Evolutionary conservation across 2,888 invertebrate genomes (phyloP), one percentile per base, ranked within the genome.

Genomic region (Ditylenchus weischeri): DNA sequence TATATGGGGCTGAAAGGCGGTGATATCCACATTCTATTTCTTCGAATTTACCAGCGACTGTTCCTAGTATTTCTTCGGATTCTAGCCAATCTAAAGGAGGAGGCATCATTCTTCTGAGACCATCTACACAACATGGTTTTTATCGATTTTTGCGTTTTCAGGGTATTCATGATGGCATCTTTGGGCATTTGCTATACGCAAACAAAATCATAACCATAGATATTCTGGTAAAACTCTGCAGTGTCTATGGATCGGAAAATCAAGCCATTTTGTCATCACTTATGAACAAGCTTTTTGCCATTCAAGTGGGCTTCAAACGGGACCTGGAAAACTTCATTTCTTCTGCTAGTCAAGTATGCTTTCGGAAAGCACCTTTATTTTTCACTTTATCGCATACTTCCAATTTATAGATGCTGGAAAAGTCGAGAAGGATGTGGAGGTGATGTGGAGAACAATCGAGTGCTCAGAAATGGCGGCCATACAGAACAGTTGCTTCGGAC

Each of bases 171-270:
- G 38, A 59, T 29, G 43, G 38, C 15, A 35, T 38, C 7, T 59
- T 38, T 8, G 35, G 38, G 2, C 36, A 59, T 36, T 11, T 59
- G 19, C 13, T 59, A 8, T 59, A 59, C 43, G 21, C 59, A 1
- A 35, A 38, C 35, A 59, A 59, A 59, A 38, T 59, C n/a, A n/a
- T 59, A 1, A 59, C 43, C 11, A 38, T 59, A 3, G 38, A 59
- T 38, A 21, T 59, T 11, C 8, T 59, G 23, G 43, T 59, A 11
- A 59, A 59, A 8, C 43, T 59, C 15, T 59, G 59, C n/a, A 11
- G 59, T 59, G 59, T 59, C 11, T 59, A 59, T 23, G 59, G 59
- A 19, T 19, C 43, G 6, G 43, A 35, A 13, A 59, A 59, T 36
- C 23, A n/a, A 15, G 8, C 13, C 19, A 35, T 59, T 19, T 36